Base-by-base conservation (phyloP, 2,113 vertebrate species). In the Marcusenius ussheri region DNA sequence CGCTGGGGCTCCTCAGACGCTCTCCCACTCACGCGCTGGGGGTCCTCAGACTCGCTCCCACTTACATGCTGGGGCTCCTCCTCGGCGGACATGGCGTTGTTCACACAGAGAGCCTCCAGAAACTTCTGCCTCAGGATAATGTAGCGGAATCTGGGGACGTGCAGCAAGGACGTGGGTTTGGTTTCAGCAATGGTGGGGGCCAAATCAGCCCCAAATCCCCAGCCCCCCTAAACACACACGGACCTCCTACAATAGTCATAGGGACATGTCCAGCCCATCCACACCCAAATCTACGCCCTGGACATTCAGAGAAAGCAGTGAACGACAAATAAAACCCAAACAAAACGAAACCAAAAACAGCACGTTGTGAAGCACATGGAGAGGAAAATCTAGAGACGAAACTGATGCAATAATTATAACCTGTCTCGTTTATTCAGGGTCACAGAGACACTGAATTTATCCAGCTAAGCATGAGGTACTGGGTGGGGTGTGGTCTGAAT, bases 81-180 rank as follows among this genome's bases (percentile, higher is more conserved):
- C 89, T 96, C 96, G 27, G 97, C 97, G 92, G 98, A 98, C 96
- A 99, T 98, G 1, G 98, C 98, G 49, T 99, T 99, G 94, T 99
- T 99, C 91, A 99, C 98, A 95, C 97, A 99, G 27, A 99, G 95
- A 56, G 98, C 98, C 95, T 99, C 98, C 92, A 99, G 94, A 94
- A 99, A 99, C 93, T 97, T 99, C 96, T 99, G 98, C 94, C 98
- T 99, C 93, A 99, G 94, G 89, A 99, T 96, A 91, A 99, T 98
- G 93, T 98, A 99, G 51, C 97, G 98, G 94, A 99, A 99, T 90
- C 98, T 99, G 94, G 90, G 91, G 91, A 83, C 35, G 39, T 21
- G 24, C 13, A 66, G n/a, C n/a, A 27, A n/a, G n/a, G 62, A 10
- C 1, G n/a, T 11, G 9, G 62, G 62, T 66, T 66, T 27, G 62